Base-by-base conservation (phyloP, 1,140 invertebrate genomes). In the Macrosteles quadrilineatus region DNA sequence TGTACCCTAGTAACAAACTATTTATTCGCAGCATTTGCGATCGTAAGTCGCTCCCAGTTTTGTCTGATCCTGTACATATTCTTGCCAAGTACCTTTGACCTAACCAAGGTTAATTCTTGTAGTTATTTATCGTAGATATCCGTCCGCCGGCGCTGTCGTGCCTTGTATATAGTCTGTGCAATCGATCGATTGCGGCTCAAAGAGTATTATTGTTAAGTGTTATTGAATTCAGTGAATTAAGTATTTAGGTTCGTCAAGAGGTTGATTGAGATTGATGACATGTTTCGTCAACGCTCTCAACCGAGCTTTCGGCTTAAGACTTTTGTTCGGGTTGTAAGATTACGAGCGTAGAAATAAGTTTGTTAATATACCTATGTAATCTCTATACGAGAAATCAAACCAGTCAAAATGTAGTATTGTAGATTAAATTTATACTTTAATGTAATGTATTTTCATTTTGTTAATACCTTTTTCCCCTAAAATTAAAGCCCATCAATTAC, bases 91-190 rank as follows among this genome's bases (percentile, higher is more conserved):
- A 59, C 55, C 55, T 59, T 59, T 25, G 21, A 59, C 12, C 55
- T 12, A 29, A 59, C 23, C 9, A 29, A 6, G 55, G 55, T 27
- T 59, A 30, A 27, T 27, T 59, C 2, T 59, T 50, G 47, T 50
- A 50, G 47, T 27, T 59, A 59, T 59, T 59, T 59, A 27, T 27
- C 12, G 27, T 59, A 59, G 55, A 59, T 59, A 29, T 59, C 27
- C 23, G 55, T 59, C 55, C 55, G n/a, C 4, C 9, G 25, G 23
- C 55, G n/a, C 55, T 59, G 6, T 59, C 25, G 55, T 59, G 55
- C 25, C 55, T 29, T 59, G 55, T 59, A 59, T 11, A 59, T 59
- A 59, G 21, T 50, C 27, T 30, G 6, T 30, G 27, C 55, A 59
- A 59, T 59, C 55, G 12, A 2, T 12, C 23, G 55, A 59, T 59